A percentile compares a stretch with the other conserved stretches of the same genome.
Conservation (phyloP, 2,113 vertebrate species). For the Atractosteus spatula region DNA sequence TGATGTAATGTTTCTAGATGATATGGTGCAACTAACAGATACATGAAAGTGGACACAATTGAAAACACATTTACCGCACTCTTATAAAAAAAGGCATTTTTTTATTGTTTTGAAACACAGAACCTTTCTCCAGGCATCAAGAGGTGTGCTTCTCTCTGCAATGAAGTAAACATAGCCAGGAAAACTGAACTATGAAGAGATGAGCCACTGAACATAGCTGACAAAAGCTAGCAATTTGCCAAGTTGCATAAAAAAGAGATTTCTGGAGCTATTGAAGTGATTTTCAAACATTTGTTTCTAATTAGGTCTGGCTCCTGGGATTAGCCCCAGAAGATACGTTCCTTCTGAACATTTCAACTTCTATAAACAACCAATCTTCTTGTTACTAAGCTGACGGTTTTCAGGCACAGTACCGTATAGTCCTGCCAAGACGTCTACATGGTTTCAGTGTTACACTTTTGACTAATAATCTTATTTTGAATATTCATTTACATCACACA, state of each 20-base stretch:
- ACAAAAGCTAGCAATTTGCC: slow-evolving; percentile 56
- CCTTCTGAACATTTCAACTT: slow-evolving; percentile 65
- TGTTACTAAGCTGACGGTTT: slow-evolving; percentile 51
- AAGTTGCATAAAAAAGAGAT: slow-evolving; percentile 65
- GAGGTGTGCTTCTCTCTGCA: slow-evolving; percentile 36
- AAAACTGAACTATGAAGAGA: slow-evolving; percentile 52
- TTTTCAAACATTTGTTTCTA: slow-evolving; percentile 68
- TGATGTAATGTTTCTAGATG: slow-evolving; percentile 62
- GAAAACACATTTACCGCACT: slow-evolving; percentile 58
- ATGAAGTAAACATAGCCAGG: slow-evolving; percentile 49
- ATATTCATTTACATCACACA: slow-evolving; percentile 44
- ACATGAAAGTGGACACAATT: slow-evolving; percentile 53
- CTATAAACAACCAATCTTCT: slow-evolving; percentile 65
- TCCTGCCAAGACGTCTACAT: slow-evolving; percentile 44
- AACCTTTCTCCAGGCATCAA: slow-evolving; percentile 30
- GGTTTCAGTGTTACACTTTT: slow-evolving; percentile 29
- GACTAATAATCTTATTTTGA: slow-evolving; percentile 39
- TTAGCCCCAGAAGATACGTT: slow-evolving; percentile 63
- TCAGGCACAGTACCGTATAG: slow-evolving; percentile 36
- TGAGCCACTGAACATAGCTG: slow-evolving; percentile 58
- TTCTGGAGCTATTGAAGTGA: slow-evolving; percentile 56
- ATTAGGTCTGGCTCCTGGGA: slow-evolving; percentile 67
- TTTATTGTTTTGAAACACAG: slow-evolving; percentile 51
- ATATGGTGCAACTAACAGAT: slow-evolving; percentile 50
- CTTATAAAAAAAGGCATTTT: slow-evolving; percentile 39